These are phyloP conservation scores for Anser brachyrhynchus DNA, from an alignment of 2,113 vertebrate species.

Conservation along the genomic window DNA sequence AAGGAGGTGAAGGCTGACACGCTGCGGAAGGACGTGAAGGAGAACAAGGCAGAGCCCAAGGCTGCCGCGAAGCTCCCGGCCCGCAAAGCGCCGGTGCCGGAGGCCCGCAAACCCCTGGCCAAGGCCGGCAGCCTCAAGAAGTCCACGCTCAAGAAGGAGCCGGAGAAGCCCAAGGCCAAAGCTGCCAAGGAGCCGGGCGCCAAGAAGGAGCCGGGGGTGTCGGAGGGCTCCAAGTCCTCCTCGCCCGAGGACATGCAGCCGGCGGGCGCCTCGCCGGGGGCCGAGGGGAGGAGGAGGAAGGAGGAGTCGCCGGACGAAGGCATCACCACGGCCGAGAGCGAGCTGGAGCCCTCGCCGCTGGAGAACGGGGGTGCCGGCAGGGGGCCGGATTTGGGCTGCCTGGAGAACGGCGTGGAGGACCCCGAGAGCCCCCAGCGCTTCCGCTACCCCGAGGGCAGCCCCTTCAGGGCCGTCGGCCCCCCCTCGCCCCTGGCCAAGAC, in stretches of 20 bases:
- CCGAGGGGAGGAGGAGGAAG: not conserved
- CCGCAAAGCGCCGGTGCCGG: not conserved
- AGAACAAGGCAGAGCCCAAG: constrained; percentile 76
- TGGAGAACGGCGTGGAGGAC: constrained; percentile 17
- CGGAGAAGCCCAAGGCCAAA: constrained; percentile 32
- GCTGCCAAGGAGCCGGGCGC: not conserved
- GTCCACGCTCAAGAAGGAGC: constrained; percentile 57
- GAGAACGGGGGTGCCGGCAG: not conserved
- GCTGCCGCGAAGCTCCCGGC: constrained; percentile 48
- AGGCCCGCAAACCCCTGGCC: constrained; percentile 9
- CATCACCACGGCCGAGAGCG: constrained; percentile 41
- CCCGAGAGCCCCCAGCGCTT: constrained; percentile 75
- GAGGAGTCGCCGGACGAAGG: constrained; percentile 30
- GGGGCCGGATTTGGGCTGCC: rapidly evolving
- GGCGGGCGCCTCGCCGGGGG: not conserved
- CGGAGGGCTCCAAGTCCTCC: constrained; percentile 66
- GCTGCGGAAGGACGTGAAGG: constrained; percentile 54
- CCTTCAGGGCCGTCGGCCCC: constrained; percentile 65
- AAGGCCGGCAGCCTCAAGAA: constrained; percentile 63
- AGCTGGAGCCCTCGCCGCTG: not conserved
- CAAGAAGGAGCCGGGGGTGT: not conserved
- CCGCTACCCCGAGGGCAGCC: constrained; percentile 61
- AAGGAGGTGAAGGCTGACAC: constrained; percentile 77
- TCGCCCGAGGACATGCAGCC: constrained; percentile 70
- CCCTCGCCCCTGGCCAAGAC: constrained; percentile 76